Base-by-base conservation (phyloP, 2,113 vertebrate species). In the Peromyscus polionotus region DNA sequence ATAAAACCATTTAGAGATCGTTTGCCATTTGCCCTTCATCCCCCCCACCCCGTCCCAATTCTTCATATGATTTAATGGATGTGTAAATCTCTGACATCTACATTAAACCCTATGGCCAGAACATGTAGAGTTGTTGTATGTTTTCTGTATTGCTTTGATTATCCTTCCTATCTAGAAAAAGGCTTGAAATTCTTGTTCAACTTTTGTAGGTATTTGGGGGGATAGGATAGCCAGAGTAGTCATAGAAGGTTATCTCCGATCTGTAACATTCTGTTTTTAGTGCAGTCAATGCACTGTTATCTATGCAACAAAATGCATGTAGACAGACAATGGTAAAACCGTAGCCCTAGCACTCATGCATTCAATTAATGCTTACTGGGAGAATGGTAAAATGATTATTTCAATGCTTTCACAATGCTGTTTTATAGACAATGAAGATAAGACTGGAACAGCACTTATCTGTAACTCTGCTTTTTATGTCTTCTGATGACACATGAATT, bases 261-360 rank as follows among this genome's bases (percentile, higher is more conserved):
- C 13, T 36, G 24, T 54, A 88, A 85, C 16, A 6, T 61, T 88
- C 90, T 57, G 8, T 75, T 94, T 94, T 95, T 75, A 88, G 84
- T 81, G 39, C 80, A 63, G 90, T 89, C 12, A 83, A 48, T 65
- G 54, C 22, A 65, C 36, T 54, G 24, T 45, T 70, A 42, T 51
- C 6, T 65, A 6, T 84, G 0, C 31, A 95, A 92, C 20, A 90
- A 84, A 90, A 68, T 22, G 28, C 13, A 92, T 57, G 77, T 72
- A 61, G 70, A 76, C 39, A 36, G 9, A 51, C 61, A 94, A 31
- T 19, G 77, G 91, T 80, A 33, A 42, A 88, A 93, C 28, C 33
- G 4, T 48, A 65, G 45, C 19, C 63, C 61, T 85, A 79, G 65
- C 19, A 68, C 3, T 75, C 88, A 88, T n/a, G 57, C 83, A 80